phyloP scores from a whole-genome alignment of 2,113 vertebrate species.

The Oplegnathus fasciatus region DNA sequence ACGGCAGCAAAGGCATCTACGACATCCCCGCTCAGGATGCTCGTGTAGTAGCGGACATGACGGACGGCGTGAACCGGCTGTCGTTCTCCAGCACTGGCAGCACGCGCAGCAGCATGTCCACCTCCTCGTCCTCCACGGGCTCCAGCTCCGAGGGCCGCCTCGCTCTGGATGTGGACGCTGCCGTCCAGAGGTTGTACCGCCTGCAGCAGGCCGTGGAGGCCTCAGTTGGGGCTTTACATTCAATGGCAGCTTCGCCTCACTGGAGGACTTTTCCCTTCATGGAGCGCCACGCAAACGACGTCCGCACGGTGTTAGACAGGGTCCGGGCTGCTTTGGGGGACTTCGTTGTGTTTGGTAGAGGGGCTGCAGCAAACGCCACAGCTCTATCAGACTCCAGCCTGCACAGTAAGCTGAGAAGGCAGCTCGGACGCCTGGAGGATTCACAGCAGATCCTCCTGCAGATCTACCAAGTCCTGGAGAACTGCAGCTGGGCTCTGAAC shows the following conservation, averaged over 20 bases:
- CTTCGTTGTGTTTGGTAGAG: slow-evolving; percentile 90
- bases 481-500: slow-evolving; percentile 89
- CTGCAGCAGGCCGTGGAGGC: slow-evolving; percentile 89
- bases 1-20: slow-evolving; percentile 87
- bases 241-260: slow-evolving; percentile 84
- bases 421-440: slow-evolving; percentile 93
- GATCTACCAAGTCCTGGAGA: slow-evolving; percentile 88
- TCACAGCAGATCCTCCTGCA: slow-evolving; percentile 95
- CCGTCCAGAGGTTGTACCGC: slow-evolving; percentile 87
- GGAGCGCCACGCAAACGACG: slow-evolving; percentile 91
- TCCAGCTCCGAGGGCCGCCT: slow-evolving; percentile 85
- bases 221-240: slow-evolving; percentile 84
- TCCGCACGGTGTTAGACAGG: slow-evolving; percentile 87
- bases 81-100: slow-evolving; percentile 97
- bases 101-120: slow-evolving; percentile 96
- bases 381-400: slow-evolving; percentile 87
- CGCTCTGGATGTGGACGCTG: slow-evolving; percentile 88
- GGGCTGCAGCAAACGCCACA: slow-evolving; percentile 87
- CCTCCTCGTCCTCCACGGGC: slow-evolving; percentile 92
- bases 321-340: slow-evolving; percentile 87
- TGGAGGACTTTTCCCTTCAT: slow-evolving; percentile 91
- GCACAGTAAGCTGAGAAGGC: slow-evolving; percentile 90
- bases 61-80: slow-evolving; percentile 92
- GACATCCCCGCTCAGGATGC: slow-evolving; percentile 88
- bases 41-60: slow-evolving; percentile 84